Percentiles rank a stretch among this genome's conserved stretches.
phyloP scores from a whole-genome alignment of 2,888 invertebrate species.

The Habroteleia sp. region DNA sequence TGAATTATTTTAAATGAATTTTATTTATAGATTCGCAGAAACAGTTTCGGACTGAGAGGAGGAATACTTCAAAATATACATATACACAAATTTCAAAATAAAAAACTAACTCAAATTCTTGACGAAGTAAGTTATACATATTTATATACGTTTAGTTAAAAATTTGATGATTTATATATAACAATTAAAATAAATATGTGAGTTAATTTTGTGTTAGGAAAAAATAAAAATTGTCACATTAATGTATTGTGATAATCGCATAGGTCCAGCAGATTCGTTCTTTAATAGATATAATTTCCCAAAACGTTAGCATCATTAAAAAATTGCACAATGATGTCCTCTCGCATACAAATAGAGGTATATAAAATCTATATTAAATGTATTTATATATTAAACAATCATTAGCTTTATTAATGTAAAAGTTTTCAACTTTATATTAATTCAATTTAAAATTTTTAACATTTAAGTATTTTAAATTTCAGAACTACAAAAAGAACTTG shows the following conservation, averaged over 20 bases:
- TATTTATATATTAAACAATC: conserved; percentile 8
- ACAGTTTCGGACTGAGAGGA: conserved; percentile 70
- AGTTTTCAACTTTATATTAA: too few species aligned
- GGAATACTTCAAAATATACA: conserved; percentile 74
- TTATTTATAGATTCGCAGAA: conserved; percentile 69
- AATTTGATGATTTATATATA: too few species aligned
- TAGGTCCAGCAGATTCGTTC: conserved; percentile 79
- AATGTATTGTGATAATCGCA: conserved; percentile 40
- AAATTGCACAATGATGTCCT: conserved; percentile 81
- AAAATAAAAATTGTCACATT: too few species aligned
- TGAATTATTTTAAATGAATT: too few species aligned
- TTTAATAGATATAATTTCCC: conserved; percentile 75
- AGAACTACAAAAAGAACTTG: conserved; percentile 85
- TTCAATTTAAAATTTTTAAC: neutral
- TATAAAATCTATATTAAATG: conserved; percentile 23
- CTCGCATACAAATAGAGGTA: conserved; percentile 77
- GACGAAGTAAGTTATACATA: conserved; percentile 73
- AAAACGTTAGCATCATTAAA: conserved; percentile 77
- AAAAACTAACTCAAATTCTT: conserved; percentile 74
- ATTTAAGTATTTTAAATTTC: conserved; percentile 59
- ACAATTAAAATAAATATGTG: too few species aligned
- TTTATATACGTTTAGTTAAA: too few species aligned
- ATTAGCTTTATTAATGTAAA: too few species aligned
- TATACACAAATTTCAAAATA: conserved; percentile 72
- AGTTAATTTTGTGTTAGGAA: too few species aligned